Conservation (phyloP, 2,113 vertebrate genomes). For the Lophotis ruficrista region DNA sequence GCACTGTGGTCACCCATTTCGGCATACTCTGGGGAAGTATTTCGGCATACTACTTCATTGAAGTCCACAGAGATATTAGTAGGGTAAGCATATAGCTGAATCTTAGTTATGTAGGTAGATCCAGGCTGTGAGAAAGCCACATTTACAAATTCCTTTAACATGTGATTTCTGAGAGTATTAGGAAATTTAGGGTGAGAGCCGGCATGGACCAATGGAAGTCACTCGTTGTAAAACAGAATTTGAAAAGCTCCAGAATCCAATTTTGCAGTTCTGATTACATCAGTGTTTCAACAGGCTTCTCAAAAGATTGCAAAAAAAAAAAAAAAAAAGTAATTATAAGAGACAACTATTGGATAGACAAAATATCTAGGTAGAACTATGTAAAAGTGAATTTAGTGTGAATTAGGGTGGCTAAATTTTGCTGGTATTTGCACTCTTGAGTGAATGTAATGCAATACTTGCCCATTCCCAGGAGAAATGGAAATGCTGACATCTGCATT, state of each 20-base stretch:
- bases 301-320: background rate
- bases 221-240: background rate
- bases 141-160: background rate
- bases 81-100: background rate
- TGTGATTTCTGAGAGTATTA: background rate
- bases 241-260: background rate
- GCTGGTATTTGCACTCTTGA: background rate
- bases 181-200: background rate
- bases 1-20: rapidly evolving
- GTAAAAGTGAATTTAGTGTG: background rate
- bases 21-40: background rate
- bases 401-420: background rate
- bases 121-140: background rate
- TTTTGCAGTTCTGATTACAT: background rate
- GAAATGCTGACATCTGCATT: background rate
- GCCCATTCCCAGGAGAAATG: background rate
- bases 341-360: background rate
- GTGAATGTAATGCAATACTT: background rate
- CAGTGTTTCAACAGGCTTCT: background rate
- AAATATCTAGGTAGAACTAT: background rate
- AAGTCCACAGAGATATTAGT: background rate
- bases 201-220: background rate
- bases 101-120: background rate
- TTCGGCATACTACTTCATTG: too few species aligned
- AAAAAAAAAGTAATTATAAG: background rate